phyloP scores from a whole-genome alignment of 1,140 invertebrate species.

The Stegodyphus mimosarum region DNA sequence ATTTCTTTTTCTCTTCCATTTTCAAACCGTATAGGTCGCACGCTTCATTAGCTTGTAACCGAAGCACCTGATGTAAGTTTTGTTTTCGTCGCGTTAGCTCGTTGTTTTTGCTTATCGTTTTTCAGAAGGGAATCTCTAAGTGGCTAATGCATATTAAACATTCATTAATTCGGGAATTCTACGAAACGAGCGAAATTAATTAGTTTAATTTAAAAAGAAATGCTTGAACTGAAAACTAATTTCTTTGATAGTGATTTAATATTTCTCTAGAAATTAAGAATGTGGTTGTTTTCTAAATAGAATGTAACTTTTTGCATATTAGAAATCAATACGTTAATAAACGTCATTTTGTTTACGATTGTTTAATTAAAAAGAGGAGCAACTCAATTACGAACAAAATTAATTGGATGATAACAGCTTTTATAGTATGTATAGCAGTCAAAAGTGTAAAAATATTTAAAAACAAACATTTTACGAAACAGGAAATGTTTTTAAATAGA shows the following conservation, averaged over 20 bases:
- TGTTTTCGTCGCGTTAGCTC: neutral
- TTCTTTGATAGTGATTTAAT: neutral
- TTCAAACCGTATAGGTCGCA: slow-evolving; percentile 5
- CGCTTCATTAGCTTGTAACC: slow-evolving; percentile 39
- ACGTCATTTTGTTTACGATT: neutral
- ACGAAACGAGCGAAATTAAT: neutral
- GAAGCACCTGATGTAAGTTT: slow-evolving; percentile 29
- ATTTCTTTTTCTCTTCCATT: neutral
- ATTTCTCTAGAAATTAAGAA: neutral
- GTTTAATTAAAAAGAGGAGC: neutral
- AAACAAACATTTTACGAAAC: no score
- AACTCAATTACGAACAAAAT: no score
- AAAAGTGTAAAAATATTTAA: no score
- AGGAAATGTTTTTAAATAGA: no score
- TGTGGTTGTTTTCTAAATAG: neutral
- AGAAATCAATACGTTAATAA: neutral
- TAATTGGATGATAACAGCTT: no score
- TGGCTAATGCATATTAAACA: slow-evolving; percentile 22
- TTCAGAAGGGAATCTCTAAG: neutral
- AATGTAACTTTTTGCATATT: neutral
- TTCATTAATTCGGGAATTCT: slow-evolving; percentile 16
- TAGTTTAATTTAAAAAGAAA: neutral
- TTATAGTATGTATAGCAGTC: no score
- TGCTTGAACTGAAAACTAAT: neutral
- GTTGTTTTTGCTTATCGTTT: neutral